Conservation (phyloP, 2,888 invertebrate genomes). For the Oscheius sp. region DNA sequence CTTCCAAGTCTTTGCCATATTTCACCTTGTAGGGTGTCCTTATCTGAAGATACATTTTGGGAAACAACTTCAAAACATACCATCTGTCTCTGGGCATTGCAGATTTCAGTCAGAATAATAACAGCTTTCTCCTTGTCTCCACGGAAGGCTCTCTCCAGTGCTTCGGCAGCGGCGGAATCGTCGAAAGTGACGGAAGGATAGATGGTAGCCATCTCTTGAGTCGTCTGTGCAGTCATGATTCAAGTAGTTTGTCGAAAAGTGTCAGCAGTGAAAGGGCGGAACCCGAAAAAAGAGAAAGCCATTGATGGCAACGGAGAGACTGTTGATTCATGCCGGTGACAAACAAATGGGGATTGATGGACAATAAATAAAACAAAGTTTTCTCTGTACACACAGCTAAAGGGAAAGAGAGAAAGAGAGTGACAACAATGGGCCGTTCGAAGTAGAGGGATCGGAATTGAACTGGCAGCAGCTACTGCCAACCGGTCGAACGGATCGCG, state of each 20-base stretch:
- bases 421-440: no score
- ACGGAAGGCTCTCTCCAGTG: constrained; percentile 43
- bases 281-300: background rate
- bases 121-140: constrained; percentile 50
- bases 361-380: no score
- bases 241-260: background rate
- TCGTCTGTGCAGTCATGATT: background rate
- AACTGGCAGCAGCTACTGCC: background rate
- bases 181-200: constrained; percentile 35
- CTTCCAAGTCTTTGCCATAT: constrained; percentile 61
- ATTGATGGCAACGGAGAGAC: background rate
- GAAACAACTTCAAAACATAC: constrained; percentile 27
- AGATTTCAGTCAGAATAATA: constrained; percentile 43
- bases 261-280: constrained; percentile 1
- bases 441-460: background rate
- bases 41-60: constrained; percentile 43
- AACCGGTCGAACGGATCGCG: constrained; percentile 11
- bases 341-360: background rate
- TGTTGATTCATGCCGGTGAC: background rate
- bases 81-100: constrained; percentile 61
- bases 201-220: constrained; percentile 32
- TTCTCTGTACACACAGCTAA: no score
- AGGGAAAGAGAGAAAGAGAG: no score
- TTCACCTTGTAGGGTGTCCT: constrained; percentile 60
- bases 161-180: constrained; percentile 29